Evolutionary conservation across 2,888 invertebrate genomes (phyloP), one percentile per base, ranked within the genome.

Genomic region (Myathropa florea): DNA sequence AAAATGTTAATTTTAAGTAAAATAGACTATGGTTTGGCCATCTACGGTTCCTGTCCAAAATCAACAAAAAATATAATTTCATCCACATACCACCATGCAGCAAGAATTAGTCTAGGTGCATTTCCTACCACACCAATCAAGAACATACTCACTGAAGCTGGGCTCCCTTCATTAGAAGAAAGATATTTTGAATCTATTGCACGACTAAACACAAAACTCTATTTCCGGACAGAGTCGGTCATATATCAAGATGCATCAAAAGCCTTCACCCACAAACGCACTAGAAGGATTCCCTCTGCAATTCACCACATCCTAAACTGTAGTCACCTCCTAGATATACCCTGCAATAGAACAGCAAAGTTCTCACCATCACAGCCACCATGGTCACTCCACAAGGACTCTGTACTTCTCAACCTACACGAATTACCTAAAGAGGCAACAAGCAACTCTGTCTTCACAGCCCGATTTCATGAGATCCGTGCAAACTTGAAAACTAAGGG

Each of bases 1-100:
- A 68, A 68, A 57, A 55, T 57, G 57, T 23, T 33, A 33, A 57
- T 68, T 30, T 14, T 68, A 57, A 68, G 30, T 57, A 68, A 28
- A 23, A 23, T 63, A 9, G 36, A 63, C 12, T 60, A 60, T 14
- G 23, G 18, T 33, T n/a, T 36, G 3, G 33, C 33, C 9, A 63
- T 63, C 3, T 63, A 21, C 36, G 63, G 63, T 3, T 36, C 21
- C 33, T 63, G 33, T 18, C 63, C 63, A 18, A 63, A 63, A 21
- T 9, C 63, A 18, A 63, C 63, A 60, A 60, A 12, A 60, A 26
- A 60, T 26, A 60, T 26, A 9, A 12, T 60, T 24, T 14, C 23
- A 60, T 7, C 60, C 12, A 26, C 28, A 2, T 26, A 60, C 60
- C 39, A 28, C 28, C 28, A 28, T 4, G 39, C 39, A 39, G n/a